Conservation (phyloP, 2,113 vertebrate genomes). For the Scopus umbretta region DNA sequence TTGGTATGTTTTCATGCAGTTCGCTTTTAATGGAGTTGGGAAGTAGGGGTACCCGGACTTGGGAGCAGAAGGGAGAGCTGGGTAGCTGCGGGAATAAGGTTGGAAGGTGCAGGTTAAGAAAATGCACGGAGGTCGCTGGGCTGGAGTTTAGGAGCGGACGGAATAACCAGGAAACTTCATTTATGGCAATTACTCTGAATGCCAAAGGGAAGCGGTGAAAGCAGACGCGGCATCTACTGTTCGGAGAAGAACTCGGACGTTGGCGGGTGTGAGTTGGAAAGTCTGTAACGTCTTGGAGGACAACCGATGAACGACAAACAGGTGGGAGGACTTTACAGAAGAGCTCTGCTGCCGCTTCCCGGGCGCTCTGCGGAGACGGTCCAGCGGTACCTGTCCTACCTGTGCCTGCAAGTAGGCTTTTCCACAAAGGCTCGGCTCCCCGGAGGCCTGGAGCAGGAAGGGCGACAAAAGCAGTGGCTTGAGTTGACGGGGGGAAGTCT, state of each 20-base stretch:
- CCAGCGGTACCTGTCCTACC: neutral
- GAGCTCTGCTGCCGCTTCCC: accelerated
- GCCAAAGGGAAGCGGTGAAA: neutral
- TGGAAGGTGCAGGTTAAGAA: neutral
- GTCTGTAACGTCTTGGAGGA: neutral
- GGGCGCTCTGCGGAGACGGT: neutral
- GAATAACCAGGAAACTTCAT: neutral
- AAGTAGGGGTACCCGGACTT: neutral
- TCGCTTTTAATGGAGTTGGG: neutral
- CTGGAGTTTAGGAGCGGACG: neutral
- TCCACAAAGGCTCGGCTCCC: accelerated
- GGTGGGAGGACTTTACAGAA: neutral
- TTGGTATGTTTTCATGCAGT: too few relatives aligned
- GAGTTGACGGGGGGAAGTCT: accelerated
- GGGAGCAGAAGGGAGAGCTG: neutral
- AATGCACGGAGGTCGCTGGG: neutral
- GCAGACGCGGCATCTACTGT: accelerated
- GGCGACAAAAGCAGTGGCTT: neutral
- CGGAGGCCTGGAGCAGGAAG: neutral
- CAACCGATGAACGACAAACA: accelerated
- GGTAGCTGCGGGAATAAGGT: neutral
- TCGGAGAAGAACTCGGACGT: neutral
- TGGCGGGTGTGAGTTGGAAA: neutral
- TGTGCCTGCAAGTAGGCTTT: neutral
- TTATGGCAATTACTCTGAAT: neutral